phyloP scores from a whole-genome alignment of 1,140 invertebrate genomes.

The Trypoxylus dichotomus region DNA sequence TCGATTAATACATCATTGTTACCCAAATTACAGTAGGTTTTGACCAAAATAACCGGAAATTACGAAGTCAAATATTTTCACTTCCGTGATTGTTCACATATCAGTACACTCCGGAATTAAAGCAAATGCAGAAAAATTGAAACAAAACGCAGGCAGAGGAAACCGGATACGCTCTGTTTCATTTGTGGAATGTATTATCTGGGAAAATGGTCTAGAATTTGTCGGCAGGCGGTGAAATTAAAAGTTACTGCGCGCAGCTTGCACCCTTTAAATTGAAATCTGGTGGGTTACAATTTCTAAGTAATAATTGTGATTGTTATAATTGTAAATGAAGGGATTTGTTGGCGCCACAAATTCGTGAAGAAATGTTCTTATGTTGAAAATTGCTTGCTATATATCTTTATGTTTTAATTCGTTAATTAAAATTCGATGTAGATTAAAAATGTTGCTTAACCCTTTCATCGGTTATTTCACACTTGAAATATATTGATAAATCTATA shows the following conservation, averaged over 20 bases:
- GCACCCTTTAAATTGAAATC: not conserved
- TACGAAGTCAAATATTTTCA: not conserved
- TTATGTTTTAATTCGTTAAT: too few relatives aligned
- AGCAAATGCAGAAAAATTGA: not conserved
- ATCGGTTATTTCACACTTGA: too few relatives aligned
- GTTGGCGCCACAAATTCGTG: not conserved
- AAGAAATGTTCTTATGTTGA: not conserved
- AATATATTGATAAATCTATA: too few relatives aligned
- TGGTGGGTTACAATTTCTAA: not conserved
- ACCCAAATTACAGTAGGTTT: not conserved
- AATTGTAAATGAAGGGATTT: not conserved
- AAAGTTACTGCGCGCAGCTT: not conserved
- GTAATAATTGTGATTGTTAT: not conserved
- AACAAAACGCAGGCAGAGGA: not conserved
- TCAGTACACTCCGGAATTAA: not conserved
- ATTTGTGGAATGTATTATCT: not conserved
- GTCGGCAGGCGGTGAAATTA: not conserved
- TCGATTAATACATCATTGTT: not conserved
- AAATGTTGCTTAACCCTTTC: too few relatives aligned
- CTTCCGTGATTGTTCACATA: not conserved
- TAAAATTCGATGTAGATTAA: too few relatives aligned
- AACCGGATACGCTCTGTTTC: not conserved
- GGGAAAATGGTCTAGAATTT: not conserved
- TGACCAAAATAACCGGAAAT: not conserved
- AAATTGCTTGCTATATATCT: too few relatives aligned